Evolutionary conservation across 2,888 invertebrate species (phyloP).

Genomic region (Urechis unicinctus): DNA sequence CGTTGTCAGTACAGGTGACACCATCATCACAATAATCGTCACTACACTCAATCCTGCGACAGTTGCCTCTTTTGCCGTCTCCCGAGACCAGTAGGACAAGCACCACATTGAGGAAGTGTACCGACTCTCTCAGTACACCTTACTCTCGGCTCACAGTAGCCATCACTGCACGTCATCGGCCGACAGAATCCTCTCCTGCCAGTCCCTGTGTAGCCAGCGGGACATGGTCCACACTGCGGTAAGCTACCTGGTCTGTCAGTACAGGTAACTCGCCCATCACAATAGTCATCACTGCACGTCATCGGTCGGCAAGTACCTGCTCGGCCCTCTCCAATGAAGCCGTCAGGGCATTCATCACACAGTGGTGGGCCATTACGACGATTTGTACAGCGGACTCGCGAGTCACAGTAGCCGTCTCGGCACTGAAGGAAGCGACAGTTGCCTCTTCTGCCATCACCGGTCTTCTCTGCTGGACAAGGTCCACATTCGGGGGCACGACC

Average conservation of each 20-base stretch:
- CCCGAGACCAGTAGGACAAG: slow-evolving; percentile 16
- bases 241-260: slow-evolving; percentile 17
- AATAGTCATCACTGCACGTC: slow-evolving; percentile 66
- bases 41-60: slow-evolving; percentile 57
- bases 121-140: slow-evolving; percentile 8
- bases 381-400: slow-evolving; percentile 16
- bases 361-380: slow-evolving; percentile 55
- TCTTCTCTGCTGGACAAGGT: slow-evolving; percentile 65
- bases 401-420: slow-evolving; percentile 19
- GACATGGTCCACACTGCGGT: slow-evolving; percentile 68
- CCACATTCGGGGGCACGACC: slow-evolving; percentile 60
- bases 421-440: slow-evolving; percentile 13
- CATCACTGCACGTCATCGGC: slow-evolving; percentile 12
- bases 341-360: slow-evolving; percentile 57
- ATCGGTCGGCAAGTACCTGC: slow-evolving; percentile 24
- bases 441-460: slow-evolving; percentile 67
- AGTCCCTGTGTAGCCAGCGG: slow-evolving; percentile 66
- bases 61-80: slow-evolving; percentile 7
- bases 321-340: slow-evolving; percentile 8
- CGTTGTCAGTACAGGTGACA: slow-evolving; percentile 21
- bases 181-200: slow-evolving; percentile 58
- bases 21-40: slow-evolving; percentile 66
- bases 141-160: slow-evolving; percentile 20
- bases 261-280: slow-evolving; percentile 57
- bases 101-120: slow-evolving; percentile 65